phyloP scores from a whole-genome alignment of 2,797 vertebrate genomes.

The Poeciliopsis paucimaculata region DNA sequence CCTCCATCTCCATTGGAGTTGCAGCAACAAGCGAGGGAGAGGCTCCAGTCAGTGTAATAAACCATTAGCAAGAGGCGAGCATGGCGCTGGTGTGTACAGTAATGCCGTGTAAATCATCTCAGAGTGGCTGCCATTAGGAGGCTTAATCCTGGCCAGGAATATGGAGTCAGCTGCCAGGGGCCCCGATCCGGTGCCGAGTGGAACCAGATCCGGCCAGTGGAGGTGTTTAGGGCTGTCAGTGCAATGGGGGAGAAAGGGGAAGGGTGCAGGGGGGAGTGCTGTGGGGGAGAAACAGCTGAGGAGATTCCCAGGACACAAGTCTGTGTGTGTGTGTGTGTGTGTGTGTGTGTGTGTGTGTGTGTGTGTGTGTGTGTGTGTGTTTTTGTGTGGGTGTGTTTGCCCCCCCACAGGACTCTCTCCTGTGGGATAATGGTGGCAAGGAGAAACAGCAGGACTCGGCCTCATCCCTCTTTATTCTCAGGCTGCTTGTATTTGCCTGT shows the following conservation, averaged over 20 bases:
- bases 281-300: slow-evolving; percentile 63
- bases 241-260: slow-evolving; percentile 29
- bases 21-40: slow-evolving; percentile 53
- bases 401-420: slow-evolving; percentile 64
- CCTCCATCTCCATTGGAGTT: slow-evolving; percentile 17
- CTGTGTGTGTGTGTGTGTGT: slow-evolving; percentile 8
- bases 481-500: slow-evolving; percentile 33
- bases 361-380: slow-evolving; percentile 6
- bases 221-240: slow-evolving; percentile 65
- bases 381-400: not conserved
- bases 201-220: slow-evolving; percentile 69
- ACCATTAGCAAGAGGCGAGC: slow-evolving; percentile 64
- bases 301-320: slow-evolving; percentile 65
- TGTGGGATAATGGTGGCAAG: slow-evolving; percentile 72
- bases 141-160: slow-evolving; percentile 66
- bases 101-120: slow-evolving; percentile 75
- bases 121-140: slow-evolving; percentile 69
- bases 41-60: slow-evolving; percentile 57
- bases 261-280: slow-evolving; percentile 28
- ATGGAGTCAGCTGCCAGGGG: slow-evolving; percentile 69
- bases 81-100: slow-evolving; percentile 63
- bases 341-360: slow-evolving; percentile 4
- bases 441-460: slow-evolving; percentile 69
- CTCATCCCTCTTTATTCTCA: slow-evolving; percentile 71
- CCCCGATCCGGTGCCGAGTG: slow-evolving; percentile 62